Evolutionary conservation across 2,797 vertebrate species (phyloP), one percentile per base, ranked within the genome.

Genomic region (Vultur gryphus): DNA sequence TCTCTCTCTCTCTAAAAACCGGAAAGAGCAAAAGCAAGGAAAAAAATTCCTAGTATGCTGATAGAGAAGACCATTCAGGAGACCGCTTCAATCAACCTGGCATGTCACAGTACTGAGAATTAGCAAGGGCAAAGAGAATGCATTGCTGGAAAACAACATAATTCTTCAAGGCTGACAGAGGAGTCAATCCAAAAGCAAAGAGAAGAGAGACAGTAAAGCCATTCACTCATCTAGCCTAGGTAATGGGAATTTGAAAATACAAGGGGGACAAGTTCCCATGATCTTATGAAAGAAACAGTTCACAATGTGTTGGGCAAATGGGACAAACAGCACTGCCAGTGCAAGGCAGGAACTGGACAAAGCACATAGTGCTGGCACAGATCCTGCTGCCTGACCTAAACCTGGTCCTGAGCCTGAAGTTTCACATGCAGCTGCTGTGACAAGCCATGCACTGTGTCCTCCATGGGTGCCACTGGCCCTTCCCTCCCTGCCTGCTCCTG

Each of bases 241-340:
- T 58, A 89, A 90, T 3, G 7, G 17, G 16, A 94, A 79, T 44
- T 54, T 39, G 26, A 85, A 95, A 93, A 48, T 20, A 49, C 3
- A 13, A 91, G 12, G 29, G 13, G 58, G 25, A 37, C 18, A 81
- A 58, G 17, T 84, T 93, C 48, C n/a, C 69, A 54, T n/a, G 37
- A 71, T 59, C 37, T 89, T 90, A 94, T 21, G 33, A 94, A 95
- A 92, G 57, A 83, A 93, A 73, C 23, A 44, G 64, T 67, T 94
- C 41, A 73, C 43, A 51, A 39, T 0, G 0, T 55, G 25, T 76
- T 93, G 58, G 49, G 51, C 37, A 62, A 94, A 62, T 0, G 1
- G 58, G 62, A 90, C 62, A 89, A 90, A 65, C 26, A 90, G 78
- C 48, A 55, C 4, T 18, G 55, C 28, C 65, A 81, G 54, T 10